Evolutionary conservation across 2,113 vertebrate genomes (phyloP).

Genomic region (Gallinago undulata): DNA sequence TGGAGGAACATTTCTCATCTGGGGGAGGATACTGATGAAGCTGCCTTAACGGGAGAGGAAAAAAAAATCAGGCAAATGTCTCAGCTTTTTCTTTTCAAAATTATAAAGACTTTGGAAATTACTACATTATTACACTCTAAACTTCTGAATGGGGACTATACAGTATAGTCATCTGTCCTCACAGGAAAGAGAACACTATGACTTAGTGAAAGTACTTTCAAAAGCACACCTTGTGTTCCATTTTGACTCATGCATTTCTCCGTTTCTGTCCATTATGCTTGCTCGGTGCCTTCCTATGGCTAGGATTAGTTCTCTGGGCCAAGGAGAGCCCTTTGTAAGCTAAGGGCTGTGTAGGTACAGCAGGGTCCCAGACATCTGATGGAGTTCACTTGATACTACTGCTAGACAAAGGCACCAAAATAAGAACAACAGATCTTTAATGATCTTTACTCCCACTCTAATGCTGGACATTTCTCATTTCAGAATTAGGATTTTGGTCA

Average conservation of each 20-base stretch:
- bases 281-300: background rate
- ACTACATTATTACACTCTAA: too few relatives aligned
- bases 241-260: background rate
- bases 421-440: background rate
- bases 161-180: background rate
- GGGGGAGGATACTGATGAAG: background rate
- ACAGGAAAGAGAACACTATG: background rate
- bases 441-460: background rate
- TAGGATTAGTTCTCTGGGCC: background rate
- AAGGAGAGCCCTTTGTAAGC: background rate
- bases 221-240: background rate
- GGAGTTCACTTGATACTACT: background rate
- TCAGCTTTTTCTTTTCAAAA: background rate
- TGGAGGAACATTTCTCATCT: background rate
- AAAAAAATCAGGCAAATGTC: background rate
- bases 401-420: background rate
- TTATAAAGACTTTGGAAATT: too few relatives aligned
- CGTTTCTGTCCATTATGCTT: background rate
- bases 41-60: accelerated
- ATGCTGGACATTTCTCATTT: background rate
- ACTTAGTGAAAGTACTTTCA: background rate
- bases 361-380: background rate
- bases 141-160: background rate
- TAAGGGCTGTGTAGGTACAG: background rate
- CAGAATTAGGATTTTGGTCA: background rate